A percentile compares a stretch with the other conserved stretches of the same genome.
Evolutionary conservation across 2,797 vertebrate genomes (phyloP).

Genomic region (Chloroceryle inda): DNA sequence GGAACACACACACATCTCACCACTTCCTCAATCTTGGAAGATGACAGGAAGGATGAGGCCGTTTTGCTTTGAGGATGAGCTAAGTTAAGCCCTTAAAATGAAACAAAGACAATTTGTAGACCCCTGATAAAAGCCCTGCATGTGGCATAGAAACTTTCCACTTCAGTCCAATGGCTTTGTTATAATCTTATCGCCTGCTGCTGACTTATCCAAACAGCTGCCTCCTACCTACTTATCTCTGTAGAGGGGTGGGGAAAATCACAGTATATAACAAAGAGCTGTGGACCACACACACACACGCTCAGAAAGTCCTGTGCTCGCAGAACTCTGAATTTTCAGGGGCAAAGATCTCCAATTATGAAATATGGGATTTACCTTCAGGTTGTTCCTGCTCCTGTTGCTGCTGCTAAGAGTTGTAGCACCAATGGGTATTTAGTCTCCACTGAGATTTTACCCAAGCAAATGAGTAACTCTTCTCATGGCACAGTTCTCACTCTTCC

Average conservation of each 20-base stretch:
- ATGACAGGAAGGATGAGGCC: slow-evolving; percentile 34
- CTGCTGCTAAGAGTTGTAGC: not conserved
- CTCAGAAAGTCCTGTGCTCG: not conserved
- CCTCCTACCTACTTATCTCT: slow-evolving; percentile 42
- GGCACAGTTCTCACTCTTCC: not conserved
- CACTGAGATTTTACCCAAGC: not conserved
- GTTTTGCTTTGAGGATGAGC: slow-evolving; percentile 52
- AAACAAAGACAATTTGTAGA: slow-evolving; percentile 46
- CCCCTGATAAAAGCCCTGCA: not conserved
- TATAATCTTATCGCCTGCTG: slow-evolving; percentile 21
- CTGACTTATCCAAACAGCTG: slow-evolving; percentile 39
- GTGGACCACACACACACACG: not conserved
- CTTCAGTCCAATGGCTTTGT: not conserved
- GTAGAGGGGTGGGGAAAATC: slow-evolving; percentile 22
- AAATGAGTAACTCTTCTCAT: not conserved
- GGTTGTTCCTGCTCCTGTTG: not conserved
- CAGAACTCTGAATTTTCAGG: not conserved
- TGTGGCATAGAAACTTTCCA: slow-evolving; percentile 21
- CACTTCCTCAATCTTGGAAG: slow-evolving; percentile 45
- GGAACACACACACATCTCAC: not conserved
- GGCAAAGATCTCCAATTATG: not conserved
- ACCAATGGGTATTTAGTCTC: not conserved
- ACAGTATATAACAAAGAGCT: not conserved
- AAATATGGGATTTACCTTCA: not conserved
- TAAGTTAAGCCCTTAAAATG: slow-evolving; percentile 40